These are phyloP conservation scores for Drepana arcuata DNA, from an alignment of 1,140 invertebrate species.

Conservation along the genomic window DNA sequence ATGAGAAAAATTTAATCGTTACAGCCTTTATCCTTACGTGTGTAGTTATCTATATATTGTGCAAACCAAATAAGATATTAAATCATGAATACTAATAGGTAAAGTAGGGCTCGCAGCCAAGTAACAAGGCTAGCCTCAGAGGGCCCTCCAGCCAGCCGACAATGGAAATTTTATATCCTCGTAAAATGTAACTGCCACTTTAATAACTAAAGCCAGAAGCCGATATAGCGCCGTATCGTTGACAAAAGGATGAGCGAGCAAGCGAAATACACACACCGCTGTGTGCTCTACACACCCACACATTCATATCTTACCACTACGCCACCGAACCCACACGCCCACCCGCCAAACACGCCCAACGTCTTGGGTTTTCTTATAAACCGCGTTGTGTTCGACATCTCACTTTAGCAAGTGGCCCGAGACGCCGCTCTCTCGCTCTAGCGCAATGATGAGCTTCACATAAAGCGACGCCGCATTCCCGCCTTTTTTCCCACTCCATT, in stretches of 20 bases:
- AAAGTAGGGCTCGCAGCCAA: too few relatives aligned
- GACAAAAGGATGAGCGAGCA: conserved; percentile 59
- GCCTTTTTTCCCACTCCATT: conserved; percentile 72
- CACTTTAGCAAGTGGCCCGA: conserved; percentile 20
- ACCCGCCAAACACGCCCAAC: conserved; percentile 70
- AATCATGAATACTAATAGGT: too few relatives aligned
- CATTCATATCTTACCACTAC: conserved; percentile 41
- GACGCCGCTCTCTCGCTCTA: conserved; percentile 32
- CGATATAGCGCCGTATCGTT: conserved; percentile 61
- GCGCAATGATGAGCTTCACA: conserved; percentile 67
- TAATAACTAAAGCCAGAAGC: conserved; percentile 63
- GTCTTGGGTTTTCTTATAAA: conserved; percentile 72
- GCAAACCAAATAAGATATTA: too few relatives aligned
- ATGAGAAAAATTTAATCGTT: too few relatives aligned
- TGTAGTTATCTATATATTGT: too few relatives aligned
- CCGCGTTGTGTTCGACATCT: conserved; percentile 60
- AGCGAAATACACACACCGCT: conserved; percentile 26
- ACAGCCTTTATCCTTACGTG: too few relatives aligned
- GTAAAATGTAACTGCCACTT: conserved; percentile 64
- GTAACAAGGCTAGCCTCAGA: too few relatives aligned
- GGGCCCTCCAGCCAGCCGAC: conserved; percentile 30
- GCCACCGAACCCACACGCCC: conserved; percentile 56
- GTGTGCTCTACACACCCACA: conserved; percentile 29
- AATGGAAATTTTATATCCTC: conserved; percentile 57
- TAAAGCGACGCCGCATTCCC: conserved; percentile 69